Base-by-base conservation (phyloP, 2,113 vertebrate genomes). In the Petrocephalus microphthalmus region DNA sequence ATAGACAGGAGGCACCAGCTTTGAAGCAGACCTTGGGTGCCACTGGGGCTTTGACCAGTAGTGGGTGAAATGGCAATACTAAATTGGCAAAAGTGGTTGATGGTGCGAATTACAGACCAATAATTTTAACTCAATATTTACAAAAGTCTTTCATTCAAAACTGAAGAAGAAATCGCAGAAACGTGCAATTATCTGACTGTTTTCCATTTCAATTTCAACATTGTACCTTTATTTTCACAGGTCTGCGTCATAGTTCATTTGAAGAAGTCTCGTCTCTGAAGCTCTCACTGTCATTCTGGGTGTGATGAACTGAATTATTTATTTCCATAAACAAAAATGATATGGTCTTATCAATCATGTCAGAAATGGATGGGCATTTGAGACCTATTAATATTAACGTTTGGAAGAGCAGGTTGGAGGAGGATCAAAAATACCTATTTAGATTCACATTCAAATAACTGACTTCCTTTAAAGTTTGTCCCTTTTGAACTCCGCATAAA, bases 221-320 rank as follows among this genome's bases (percentile, higher is more conserved):
- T 85, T 85, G 52, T 85, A 54, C 13, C 13, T 54, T 54, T 84
- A 29, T 54, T 33, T 52, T 54, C 49, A 53, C 17, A 37, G 29
- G 29, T 0, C n/a, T n/a, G 52, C 52, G 60, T 85, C 84, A n/a
- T 22, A 19, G 42, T 7, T 64, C 13, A 8, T 56, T 51, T 19
- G 45, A 51, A 67, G 64, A 87, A 22, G 19, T 42, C 47, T 42
- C 37, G 54, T n/a, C 42, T 8, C n/a, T 74, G n/a, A 87, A 57
- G 74, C 33, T 83, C 17, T 22, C 52, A n/a, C 78, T 29, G 52
- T 88, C 74, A 83, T 33, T 87, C 84, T 25, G 25, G 17, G 17
- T 47, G 42, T 47, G 78, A 88, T 88, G 25, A 83, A 88, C 57
- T 53, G 74, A 83, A 88, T 88, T 60, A 88, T 88, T 84, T 88